Conservation (phyloP, 2,888 invertebrate genomes). For the Piscicola geometra region DNA sequence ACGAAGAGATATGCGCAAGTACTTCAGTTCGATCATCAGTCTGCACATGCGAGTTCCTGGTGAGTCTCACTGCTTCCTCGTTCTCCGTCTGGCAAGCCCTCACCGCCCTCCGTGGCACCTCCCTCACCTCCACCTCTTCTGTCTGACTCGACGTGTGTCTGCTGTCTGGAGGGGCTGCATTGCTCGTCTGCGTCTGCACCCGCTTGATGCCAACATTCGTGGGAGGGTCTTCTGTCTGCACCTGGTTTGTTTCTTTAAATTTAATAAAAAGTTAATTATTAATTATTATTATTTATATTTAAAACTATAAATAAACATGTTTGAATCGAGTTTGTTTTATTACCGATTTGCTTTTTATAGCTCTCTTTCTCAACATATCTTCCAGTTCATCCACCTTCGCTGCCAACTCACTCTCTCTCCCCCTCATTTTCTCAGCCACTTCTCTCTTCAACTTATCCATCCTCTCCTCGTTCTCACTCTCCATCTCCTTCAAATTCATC, state of each 20-base stretch:
- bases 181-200: conserved; percentile 14
- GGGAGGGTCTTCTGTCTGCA: conserved; percentile 18
- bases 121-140: neutral
- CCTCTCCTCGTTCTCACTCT: neutral
- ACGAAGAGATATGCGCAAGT: too few relatives aligned
- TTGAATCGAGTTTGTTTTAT: too few relatives aligned
- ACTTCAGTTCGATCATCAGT: neutral
- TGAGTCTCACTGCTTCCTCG: neutral
- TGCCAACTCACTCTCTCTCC: neutral
- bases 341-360: neutral
- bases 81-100: neutral
- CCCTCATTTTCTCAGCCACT: neutral
- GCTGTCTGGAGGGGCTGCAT: neutral
- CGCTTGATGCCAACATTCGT: neutral
- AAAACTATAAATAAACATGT: too few relatives aligned
- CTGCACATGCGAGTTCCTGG: neutral
- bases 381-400: neutral
- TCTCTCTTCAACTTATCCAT: neutral
- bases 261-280: too few relatives aligned
- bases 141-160: neutral
- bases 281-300: too few relatives aligned
- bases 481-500: conserved; percentile 1
- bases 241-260: too few relatives aligned
- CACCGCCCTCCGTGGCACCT: neutral
- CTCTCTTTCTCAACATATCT: neutral